A percentile compares a stretch with the other conserved stretches of the same genome.
These are phyloP conservation scores for Luidia sarsii DNA, from an alignment of 53 echinoderm and acorn worm species.

Conservation along the genomic window DNA sequence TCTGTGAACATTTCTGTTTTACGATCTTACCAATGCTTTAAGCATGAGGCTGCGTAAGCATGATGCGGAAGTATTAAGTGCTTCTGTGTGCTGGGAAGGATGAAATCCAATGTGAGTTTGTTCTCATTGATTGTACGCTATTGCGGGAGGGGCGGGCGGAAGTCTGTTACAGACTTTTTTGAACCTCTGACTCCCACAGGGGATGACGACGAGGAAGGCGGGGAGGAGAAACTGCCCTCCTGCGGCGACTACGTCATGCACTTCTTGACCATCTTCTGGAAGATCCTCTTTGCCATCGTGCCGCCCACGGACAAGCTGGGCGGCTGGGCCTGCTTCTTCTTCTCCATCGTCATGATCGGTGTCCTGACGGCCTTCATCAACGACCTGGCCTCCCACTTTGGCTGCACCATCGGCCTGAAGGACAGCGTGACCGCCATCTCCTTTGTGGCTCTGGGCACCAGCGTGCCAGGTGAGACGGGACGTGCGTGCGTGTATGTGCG, in stretches of 20 bases:
- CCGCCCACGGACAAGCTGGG: slow-evolving; percentile 90
- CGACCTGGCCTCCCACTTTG: slow-evolving; percentile 90
- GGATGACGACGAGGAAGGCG: slow-evolving; percentile 81
- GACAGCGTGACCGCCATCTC: slow-evolving; percentile 96
- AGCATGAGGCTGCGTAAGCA: too few species aligned
- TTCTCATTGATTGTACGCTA: too few species aligned
- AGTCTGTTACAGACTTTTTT: too few species aligned
- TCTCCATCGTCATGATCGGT: slow-evolving; percentile 84
- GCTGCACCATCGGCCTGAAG: slow-evolving; percentile 85
- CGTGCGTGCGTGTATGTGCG: neutral
- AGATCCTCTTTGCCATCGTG: slow-evolving; percentile 95
- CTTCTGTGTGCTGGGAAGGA: too few species aligned
- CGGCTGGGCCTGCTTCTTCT: slow-evolving; percentile 90
- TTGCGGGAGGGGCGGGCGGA: too few species aligned
- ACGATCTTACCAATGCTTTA: too few species aligned
- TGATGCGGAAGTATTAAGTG: too few species aligned
- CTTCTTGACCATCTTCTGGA: slow-evolving; percentile 99
- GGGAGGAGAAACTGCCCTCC: slow-evolving; percentile 95
- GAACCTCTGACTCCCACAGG: too few species aligned
- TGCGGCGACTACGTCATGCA: slow-evolving; percentile 98
- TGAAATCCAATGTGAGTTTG: too few species aligned
- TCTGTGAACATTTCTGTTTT: too few species aligned
- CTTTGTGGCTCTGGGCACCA: slow-evolving; percentile 95
- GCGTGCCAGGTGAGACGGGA: slow-evolving; percentile 81
- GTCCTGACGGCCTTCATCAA: slow-evolving; percentile 85